Base-by-base conservation (phyloP, 2,113 vertebrate species). In the Motacilla tschutschensis region DNA sequence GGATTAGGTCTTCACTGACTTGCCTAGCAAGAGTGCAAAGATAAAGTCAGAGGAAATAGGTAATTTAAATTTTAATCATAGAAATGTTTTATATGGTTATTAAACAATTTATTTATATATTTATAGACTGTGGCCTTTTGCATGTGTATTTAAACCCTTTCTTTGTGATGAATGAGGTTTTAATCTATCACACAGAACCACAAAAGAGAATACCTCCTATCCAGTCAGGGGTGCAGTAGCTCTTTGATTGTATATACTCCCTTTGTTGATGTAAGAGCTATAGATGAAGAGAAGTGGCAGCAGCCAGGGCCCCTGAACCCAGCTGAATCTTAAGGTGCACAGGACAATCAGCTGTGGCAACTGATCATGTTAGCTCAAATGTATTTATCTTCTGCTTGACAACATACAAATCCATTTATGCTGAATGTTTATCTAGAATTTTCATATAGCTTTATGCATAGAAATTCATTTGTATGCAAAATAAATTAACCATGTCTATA, bases 1-100 rank as follows among this genome's bases (percentile, higher is more conserved):
- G n/a, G 20, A 73, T 53, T 59, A 73, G 5, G 5, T 58, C 18
- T 71, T 77, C 40, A 17, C 19, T 77, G 44, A 38, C 51, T 38
- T 70, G 7, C 6, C 10, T 55, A 43, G 7, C 12, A 28, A 40
- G 70, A 77, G 7, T 44, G 3, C 8, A 85, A 73, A 79, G 29
- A 41, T 19, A n/a, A 81, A 75, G 7, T 62, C 53, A 67, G 21
- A 64, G 17, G 22, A 58, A 83, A 71, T 2, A 83, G 1, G 6
- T 36, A 1, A 1, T 46, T 62, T 38, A 10, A 57, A 48, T 54
- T 67, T 79, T 3, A 82, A 51, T 69, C 31, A 16, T 5, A 55
- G 40, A 50, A 48, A 9, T 33, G 0, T 38, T 79, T 77, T 46
- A 26, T 24, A 17, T 0, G 0, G 6, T 17, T 69, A 75, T 57